Evolutionary conservation across 2,797 vertebrate genomes (phyloP).

Genomic region (Austrolebias charrua): DNA sequence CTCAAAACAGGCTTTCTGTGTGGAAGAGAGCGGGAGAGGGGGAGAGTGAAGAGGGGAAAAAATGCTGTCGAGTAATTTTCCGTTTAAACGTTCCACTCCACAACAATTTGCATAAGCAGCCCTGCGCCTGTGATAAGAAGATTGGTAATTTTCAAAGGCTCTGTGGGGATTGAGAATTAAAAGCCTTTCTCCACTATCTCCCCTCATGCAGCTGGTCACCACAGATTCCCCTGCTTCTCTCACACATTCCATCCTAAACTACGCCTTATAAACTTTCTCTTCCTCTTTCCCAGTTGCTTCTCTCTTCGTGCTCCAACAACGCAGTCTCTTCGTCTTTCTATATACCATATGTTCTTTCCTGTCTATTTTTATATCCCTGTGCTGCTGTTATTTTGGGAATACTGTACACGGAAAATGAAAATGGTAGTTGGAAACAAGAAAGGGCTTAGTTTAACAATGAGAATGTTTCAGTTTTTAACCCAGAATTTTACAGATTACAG

Average conservation of each 20-base stretch:
- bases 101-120: constrained; percentile 93
- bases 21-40: constrained; percentile 69
- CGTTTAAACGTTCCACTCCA: constrained; percentile 92
- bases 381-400: constrained; percentile 61
- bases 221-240: constrained; percentile 83
- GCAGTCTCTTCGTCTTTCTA: constrained; percentile 28
- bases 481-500: constrained; percentile 57
- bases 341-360: constrained; percentile 17
- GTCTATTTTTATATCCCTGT: constrained; percentile 23
- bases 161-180: constrained; percentile 89
- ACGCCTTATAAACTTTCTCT: constrained; percentile 82
- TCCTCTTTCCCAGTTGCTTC: constrained; percentile 64
- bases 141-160: constrained; percentile 93
- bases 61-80: constrained; percentile 91
- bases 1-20: constrained; percentile 86
- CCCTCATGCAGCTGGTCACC: constrained; percentile 86
- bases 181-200: constrained; percentile 89
- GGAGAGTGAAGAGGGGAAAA: constrained; percentile 60
- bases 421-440: constrained; percentile 62
- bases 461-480: constrained; percentile 67
- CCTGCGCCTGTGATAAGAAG: constrained; percentile 92
- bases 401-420: constrained; percentile 65
- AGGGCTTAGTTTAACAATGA: constrained; percentile 69
- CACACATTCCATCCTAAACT: constrained; percentile 81
- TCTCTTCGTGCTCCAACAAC: constrained; percentile 36